Evolutionary conservation across 2,888 invertebrate species (phyloP), one percentile per base, ranked within the genome.

Genomic region (Ashinkailepas kermadecensis): DNA sequence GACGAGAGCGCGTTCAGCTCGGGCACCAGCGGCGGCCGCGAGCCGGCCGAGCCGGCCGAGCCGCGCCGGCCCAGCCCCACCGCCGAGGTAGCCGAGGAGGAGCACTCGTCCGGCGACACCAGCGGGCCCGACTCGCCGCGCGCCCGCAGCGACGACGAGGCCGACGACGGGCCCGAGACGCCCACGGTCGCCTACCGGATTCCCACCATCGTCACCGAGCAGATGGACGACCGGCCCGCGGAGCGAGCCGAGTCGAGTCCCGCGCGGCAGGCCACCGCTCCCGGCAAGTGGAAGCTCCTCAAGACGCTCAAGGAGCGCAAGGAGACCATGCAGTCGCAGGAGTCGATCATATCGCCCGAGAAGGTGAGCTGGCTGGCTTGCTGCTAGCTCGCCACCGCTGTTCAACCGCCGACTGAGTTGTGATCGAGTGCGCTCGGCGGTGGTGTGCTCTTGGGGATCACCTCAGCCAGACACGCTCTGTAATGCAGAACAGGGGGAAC

Each of bases 301-400:
- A 96, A 95, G 88, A 95, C 95, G 0, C 88, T 96, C 58, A 95
- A 95, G 87, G 95, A 96, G 86, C 90, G 93, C 83, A 95, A 96
- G 88, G 94, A 95, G 7, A 95, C 95, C 6, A 78, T 78, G 78
- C 78, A 78, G 57, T 78, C 78, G 11, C 78, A 78, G 57, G 78
- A 78, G 78, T 78, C 78, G 8, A 56, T 78, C n/a, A 78, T 78
- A 10, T 78, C 78, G 15, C 78, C 78, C 3, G 78, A 78, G 10
- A 78, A 57, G 57, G 78, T 57, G 23, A 78, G 78, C 12, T n/a
- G 74, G 87, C 95, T 39, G 39, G 39, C 4, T 39, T 4, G 39
- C 39, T 39, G 39, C 39, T 39, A 39, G 39, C 39, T 39, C 39
- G 39, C 39, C 39, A 39, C 39, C 39, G 39, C 39, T 39, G 39